Evolutionary conservation across 1,140 invertebrate genomes (phyloP).

Genomic region (Hestina assimilis): DNA sequence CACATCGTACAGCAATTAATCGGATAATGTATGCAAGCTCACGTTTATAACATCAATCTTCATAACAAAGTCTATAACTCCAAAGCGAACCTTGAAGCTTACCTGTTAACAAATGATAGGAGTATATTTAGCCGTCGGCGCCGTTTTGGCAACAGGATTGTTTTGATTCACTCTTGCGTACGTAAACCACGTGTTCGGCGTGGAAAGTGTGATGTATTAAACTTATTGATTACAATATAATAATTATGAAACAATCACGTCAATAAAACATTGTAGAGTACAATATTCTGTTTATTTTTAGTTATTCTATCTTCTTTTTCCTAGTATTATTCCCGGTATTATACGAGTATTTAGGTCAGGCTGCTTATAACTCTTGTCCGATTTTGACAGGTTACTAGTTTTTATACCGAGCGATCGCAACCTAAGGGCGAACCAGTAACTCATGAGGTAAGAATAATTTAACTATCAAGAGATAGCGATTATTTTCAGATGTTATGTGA

Average conservation of each 20-base stretch:
- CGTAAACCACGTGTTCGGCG: conserved; percentile 5
- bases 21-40: conserved; percentile 14
- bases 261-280: not conserved
- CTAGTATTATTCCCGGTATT: too few species aligned
- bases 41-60: conserved; percentile 10
- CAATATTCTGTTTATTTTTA: too few species aligned
- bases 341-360: too few species aligned
- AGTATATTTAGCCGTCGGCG: conserved; percentile 8
- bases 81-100: conserved; percentile 7
- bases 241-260: not conserved
- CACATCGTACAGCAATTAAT: conserved; percentile 11
- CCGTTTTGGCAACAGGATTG: conserved; percentile 5
- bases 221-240: not conserved
- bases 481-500: too few species aligned
- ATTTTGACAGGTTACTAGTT: too few species aligned
- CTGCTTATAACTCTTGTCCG: too few species aligned
- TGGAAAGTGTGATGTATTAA: not conserved
- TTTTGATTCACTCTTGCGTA: conserved; percentile 17
- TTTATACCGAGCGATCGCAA: too few species aligned
- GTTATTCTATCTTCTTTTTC: too few species aligned
- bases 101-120: conserved; percentile 13
- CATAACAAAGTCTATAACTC: conserved; percentile 8
- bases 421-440: too few species aligned
- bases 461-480: too few species aligned
- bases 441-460: too few species aligned